Base-by-base conservation (phyloP, 2,888 invertebrate species). In the Melipona beecheii region DNA sequence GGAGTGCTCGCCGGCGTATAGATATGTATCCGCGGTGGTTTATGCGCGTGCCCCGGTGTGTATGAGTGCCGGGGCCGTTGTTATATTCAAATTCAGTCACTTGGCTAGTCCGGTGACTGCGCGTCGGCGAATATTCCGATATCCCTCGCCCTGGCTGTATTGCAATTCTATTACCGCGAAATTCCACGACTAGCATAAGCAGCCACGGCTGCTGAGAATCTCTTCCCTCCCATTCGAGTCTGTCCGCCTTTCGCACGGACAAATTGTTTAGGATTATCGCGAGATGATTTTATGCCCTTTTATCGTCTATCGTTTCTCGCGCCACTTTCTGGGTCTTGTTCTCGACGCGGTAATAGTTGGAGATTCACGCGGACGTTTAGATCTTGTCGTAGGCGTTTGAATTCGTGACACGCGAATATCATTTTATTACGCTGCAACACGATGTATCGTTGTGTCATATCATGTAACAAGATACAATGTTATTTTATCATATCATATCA, bases 21-120 rank as follows among this genome's bases (percentile, higher is more conserved):
- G 93, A 93, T 94, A 94, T 92, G 93, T 92, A 94, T 94, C 93
- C 90, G 83, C 70, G 54, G 81, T 87, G 91, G 80, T 93, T 93
- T 93, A 93, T 92, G 91, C 89, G 81, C 88, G 86, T 21, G 88
- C 83, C 84, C 75, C 89, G 89, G 89, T 91, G 89, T 90, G 89
- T 92, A 91, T 91, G 91, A 92, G 91, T 91, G 85, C 86, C 81
- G 75, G 75, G 84, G 78, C 86, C 70, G 92, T 92, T 93, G 93
- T 93, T 93, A 92, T 93, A 93, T 94, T 94, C 92, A 94, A 94
- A 94, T 93, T 91, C 86, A 89, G 90, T 92, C 90, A 88, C 91
- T 92, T 92, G 90, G 92, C 90, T 90, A 91, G 92, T 91, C 43
- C 91, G 91, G 86, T 92, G 92, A 91, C 92, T 92, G 92, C 91